These are phyloP conservation scores for Zosterops lateralis DNA, from an alignment of 2,113 vertebrate genomes.

Conservation along the genomic window DNA sequence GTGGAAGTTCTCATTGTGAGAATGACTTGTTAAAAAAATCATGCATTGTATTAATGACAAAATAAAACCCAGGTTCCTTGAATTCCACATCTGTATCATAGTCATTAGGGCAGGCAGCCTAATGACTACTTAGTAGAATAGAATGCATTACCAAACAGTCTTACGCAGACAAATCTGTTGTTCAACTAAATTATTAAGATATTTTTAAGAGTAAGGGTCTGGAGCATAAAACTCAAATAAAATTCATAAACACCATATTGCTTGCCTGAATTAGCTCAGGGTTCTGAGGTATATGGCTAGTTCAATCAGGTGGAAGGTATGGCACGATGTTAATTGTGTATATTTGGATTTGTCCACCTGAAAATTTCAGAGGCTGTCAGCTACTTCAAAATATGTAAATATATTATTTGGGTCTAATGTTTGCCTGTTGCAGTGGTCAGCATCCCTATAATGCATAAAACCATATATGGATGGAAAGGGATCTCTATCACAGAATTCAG, in stretches of 20 bases:
- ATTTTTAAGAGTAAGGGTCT: background rate
- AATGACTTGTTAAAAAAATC: background rate
- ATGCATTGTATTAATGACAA: background rate
- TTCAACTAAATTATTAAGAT: slow-evolving; percentile 28
- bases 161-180: background rate
- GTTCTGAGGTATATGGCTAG: background rate
- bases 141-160: background rate
- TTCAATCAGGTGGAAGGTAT: slow-evolving; percentile 7
- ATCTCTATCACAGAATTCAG: background rate
- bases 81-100: background rate
- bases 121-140: slow-evolving; percentile 5
- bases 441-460: background rate
- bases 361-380: background rate
- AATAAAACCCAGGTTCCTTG: background rate
- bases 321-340: background rate
- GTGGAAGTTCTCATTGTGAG: background rate
- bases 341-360: background rate
- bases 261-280: background rate
- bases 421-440: background rate
- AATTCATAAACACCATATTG: background rate
- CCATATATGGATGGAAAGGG: rapidly evolving
- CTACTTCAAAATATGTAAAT: background rate
- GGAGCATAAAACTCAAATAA: slow-evolving; percentile 34
- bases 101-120: background rate
- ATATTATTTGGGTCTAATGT: background rate